phyloP scores from a whole-genome alignment of 2,888 invertebrate genomes.

The Sinohyriopsis cumingii region DNA sequence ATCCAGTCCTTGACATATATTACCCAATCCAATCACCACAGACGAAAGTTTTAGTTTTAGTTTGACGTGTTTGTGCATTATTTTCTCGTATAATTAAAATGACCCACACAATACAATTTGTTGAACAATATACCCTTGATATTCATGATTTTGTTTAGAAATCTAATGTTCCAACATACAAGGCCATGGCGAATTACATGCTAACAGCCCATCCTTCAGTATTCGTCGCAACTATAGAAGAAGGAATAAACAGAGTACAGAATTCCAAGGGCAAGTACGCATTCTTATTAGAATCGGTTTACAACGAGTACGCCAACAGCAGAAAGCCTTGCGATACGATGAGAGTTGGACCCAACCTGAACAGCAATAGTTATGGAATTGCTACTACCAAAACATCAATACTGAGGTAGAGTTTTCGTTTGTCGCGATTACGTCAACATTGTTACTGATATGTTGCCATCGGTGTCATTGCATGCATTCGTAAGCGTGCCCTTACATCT shows the following conservation, averaged over 20 bases:
- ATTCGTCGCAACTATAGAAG: slow-evolving; percentile 86
- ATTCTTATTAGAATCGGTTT: slow-evolving; percentile 74
- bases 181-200: slow-evolving; percentile 96
- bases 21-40: too few species aligned
- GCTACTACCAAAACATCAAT: slow-evolving; percentile 83
- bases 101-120: too few species aligned
- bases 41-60: too few species aligned
- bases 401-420: slow-evolving; percentile 33
- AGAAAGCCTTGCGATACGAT: slow-evolving; percentile 80
- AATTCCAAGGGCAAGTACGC: slow-evolving; percentile 76
- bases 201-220: slow-evolving; percentile 83
- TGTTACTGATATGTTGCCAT: neutral
- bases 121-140: too few species aligned
- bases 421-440: neutral
- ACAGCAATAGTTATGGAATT: slow-evolving; percentile 90
- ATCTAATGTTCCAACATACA: slow-evolving; percentile 89
- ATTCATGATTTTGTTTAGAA: slow-evolving; percentile 75
- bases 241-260: slow-evolving; percentile 83
- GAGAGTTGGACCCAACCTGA: slow-evolving; percentile 87
- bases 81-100: too few species aligned
- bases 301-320: slow-evolving; percentile 88
- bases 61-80: too few species aligned
- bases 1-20: too few species aligned
- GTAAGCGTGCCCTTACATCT: too few species aligned
- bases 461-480: too few species aligned